These are phyloP conservation scores for Parnassius glacialis DNA, from an alignment of 2,888 invertebrate genomes.

Conservation along the genomic window DNA sequence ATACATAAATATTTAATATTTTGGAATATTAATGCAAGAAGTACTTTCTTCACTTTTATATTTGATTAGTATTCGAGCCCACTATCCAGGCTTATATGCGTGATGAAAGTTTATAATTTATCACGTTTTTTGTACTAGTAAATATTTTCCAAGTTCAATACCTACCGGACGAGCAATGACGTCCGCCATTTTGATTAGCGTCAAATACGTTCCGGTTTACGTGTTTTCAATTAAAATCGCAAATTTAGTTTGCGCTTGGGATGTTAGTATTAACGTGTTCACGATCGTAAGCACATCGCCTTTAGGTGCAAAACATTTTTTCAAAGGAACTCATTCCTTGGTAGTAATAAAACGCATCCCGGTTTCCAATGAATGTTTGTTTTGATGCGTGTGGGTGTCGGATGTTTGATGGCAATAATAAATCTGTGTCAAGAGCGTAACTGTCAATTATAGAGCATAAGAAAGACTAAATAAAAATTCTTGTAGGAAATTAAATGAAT, in stretches of 20 bases:
- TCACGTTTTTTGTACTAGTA: too few species aligned
- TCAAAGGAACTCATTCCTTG: not conserved
- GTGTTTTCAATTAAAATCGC: slow-evolving; percentile 11
- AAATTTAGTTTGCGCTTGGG: slow-evolving; percentile 5
- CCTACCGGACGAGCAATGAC: slow-evolving; percentile 6
- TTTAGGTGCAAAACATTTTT: slow-evolving; percentile 2
- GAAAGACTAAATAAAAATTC: slow-evolving; percentile 2
- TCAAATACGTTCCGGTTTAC: slow-evolving; percentile 19
- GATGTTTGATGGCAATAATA: slow-evolving; percentile 11
- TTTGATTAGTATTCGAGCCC: too few species aligned
- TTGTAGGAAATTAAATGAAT: not conserved
- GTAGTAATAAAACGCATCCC: slow-evolving; percentile 10
- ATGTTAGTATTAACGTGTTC: not conserved
- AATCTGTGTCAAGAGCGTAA: slow-evolving; percentile 7
- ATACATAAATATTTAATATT: too few species aligned
- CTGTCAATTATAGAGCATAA: slow-evolving; percentile 7
- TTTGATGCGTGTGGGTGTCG: slow-evolving; percentile 8
- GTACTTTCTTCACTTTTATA: too few species aligned
- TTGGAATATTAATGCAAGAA: too few species aligned
- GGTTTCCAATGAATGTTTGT: slow-evolving; percentile 7
- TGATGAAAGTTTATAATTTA: too few species aligned
- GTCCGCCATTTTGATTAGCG: slow-evolving; percentile 20
- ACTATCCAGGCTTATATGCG: too few species aligned
- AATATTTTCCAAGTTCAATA: slow-evolving; percentile 20
- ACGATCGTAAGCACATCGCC: not conserved